A percentile compares a stretch with the other conserved stretches of the same genome.
Evolutionary conservation across 37 sponge, comb jelly and placozoan species (phyloP).

Genomic region (Hexactinellida sp.): DNA sequence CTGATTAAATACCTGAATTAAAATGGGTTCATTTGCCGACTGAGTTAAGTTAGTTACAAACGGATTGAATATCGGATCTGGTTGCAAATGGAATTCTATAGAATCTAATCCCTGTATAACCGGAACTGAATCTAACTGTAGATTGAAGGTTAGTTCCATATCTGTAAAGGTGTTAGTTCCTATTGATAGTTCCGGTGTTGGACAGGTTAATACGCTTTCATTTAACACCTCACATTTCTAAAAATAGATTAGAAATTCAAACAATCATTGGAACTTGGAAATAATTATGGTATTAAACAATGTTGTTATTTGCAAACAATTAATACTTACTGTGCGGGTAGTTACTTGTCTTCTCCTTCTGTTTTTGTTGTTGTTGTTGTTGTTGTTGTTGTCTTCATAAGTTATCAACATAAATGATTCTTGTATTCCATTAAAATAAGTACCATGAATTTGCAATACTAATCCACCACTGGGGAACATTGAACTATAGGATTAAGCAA

Average conservation of each 20-base stretch:
- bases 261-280: not conserved
- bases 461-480: slow-evolving; percentile 10
- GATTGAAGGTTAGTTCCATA: not conserved
- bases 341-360: not conserved
- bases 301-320: too few species aligned
- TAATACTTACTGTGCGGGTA: not conserved
- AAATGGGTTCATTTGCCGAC: not conserved
- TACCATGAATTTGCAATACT: not conserved
- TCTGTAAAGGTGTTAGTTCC: slow-evolving; percentile 14
- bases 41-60: not conserved
- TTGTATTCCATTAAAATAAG: not conserved
- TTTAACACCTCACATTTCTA: not conserved
- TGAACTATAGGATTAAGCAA: not conserved
- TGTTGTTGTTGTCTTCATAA: not conserved
- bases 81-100: not conserved
- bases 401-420: not conserved
- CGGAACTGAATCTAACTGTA: not conserved
- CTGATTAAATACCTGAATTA: not conserved
- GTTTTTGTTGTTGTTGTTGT: not conserved
- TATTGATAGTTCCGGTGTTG: not conserved
- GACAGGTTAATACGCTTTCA: not conserved
- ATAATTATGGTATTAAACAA: too few species aligned
- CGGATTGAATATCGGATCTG: not conserved
- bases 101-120: not conserved
- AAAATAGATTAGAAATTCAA: not conserved